Conservation (phyloP, 2,797 vertebrate species). For the Prunella strophiata region DNA sequence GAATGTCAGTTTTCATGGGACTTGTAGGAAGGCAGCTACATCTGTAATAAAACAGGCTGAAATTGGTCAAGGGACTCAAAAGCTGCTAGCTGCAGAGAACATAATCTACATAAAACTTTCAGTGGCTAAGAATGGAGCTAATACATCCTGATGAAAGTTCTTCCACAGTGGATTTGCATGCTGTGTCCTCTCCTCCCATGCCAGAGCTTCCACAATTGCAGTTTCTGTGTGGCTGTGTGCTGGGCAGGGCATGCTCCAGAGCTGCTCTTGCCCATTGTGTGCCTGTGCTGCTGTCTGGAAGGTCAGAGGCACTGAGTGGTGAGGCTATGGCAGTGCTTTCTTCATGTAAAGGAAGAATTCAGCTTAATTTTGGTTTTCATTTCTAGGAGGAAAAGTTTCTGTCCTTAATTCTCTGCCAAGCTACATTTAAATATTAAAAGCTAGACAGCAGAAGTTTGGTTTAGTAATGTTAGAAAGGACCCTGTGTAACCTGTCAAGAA, state of each 20-base stretch:
- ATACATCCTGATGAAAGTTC: neutral
- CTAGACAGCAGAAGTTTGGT: neutral
- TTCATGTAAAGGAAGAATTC: neutral
- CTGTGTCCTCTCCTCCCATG: neutral
- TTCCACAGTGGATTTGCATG: neutral
- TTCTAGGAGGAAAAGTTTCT: neutral
- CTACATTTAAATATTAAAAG: neutral
- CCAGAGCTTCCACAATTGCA: neutral
- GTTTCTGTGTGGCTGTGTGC: neutral
- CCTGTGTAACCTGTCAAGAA: neutral
- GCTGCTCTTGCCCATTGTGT: accelerated
- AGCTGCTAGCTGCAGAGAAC: neutral
- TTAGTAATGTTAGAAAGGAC: neutral
- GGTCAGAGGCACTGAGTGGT: neutral
- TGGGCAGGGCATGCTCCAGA: neutral
- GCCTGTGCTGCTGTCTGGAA: neutral
- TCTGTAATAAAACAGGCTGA: neutral
- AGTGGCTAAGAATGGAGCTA: neutral
- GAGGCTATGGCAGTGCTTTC: neutral
- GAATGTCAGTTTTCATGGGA: neutral
- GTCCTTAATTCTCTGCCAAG: neutral
- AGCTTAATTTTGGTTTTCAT: neutral
- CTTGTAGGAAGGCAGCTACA: neutral
- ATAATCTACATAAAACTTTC: neutral
- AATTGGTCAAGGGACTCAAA: neutral